These are phyloP conservation scores for Cataglyphis altisquamis DNA, from an alignment of 2,888 invertebrate genomes.

Conservation along the genomic window DNA sequence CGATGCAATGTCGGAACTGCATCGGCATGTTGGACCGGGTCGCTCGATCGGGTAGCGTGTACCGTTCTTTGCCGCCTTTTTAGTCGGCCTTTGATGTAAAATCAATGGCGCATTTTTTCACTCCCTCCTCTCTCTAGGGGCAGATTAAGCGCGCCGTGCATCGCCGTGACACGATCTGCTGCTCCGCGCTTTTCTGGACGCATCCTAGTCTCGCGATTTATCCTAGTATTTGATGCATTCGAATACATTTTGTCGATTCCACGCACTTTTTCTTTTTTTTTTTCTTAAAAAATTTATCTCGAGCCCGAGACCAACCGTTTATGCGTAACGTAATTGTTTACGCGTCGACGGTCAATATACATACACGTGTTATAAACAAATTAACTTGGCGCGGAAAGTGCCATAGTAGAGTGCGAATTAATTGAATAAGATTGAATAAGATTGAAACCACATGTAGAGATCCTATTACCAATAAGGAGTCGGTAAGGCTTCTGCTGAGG, in stretches of 20 bases:
- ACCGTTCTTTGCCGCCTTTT: conserved; percentile 85
- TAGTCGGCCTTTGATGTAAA: conserved; percentile 86
- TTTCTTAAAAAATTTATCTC: neutral
- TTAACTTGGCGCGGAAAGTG: neutral
- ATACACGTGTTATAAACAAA: neutral
- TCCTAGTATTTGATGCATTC: conserved; percentile 63
- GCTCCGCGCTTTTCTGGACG: conserved; percentile 67
- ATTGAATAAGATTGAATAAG: conserved; percentile 81
- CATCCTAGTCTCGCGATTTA: conserved; percentile 65
- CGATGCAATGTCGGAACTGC: conserved; percentile 76
- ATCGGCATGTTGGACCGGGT: conserved; percentile 78
- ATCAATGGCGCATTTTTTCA: conserved; percentile 85
- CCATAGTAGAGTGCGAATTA: conserved; percentile 76
- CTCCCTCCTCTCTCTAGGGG: conserved; percentile 78
- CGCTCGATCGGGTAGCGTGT: conserved; percentile 83
- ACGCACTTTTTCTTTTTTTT: conserved; percentile 21
- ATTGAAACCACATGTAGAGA: conserved; percentile 86
- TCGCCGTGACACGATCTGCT: conserved; percentile 71
- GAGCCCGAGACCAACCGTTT: neutral
- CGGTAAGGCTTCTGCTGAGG: conserved; percentile 85
- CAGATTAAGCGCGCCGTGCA: conserved; percentile 80
- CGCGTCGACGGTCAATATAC: neutral
- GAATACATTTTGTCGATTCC: conserved; percentile 62
- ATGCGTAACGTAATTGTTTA: neutral
- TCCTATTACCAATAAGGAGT: conserved; percentile 86